A percentile compares a stretch with the other conserved stretches of the same genome.
These are phyloP conservation scores for Clarias gariepinus DNA, from an alignment of 2,113 vertebrate genomes.

Conservation along the genomic window DNA sequence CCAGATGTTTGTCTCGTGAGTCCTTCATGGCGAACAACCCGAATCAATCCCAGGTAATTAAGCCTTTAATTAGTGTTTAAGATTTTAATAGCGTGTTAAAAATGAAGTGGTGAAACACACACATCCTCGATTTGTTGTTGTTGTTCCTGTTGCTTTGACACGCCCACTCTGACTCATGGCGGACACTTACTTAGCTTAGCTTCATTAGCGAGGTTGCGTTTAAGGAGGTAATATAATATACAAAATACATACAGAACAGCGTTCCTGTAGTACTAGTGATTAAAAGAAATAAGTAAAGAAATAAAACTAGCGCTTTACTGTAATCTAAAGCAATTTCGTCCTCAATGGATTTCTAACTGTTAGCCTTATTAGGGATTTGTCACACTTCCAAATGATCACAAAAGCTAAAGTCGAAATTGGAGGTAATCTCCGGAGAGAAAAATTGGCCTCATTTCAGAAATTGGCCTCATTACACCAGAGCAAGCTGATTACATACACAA, in stretches of 20 bases:
- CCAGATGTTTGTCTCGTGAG: not conserved
- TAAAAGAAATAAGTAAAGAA: not conserved
- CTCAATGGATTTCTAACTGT: not conserved
- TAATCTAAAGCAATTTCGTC: not conserved
- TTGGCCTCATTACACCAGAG: conserved; percentile 19
- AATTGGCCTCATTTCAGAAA: conserved; percentile 46
- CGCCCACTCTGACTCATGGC: not conserved
- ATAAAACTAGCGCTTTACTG: not conserved
- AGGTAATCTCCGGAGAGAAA: conserved; percentile 37
- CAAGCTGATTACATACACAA: conserved; percentile 19
- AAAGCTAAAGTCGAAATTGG: conserved; percentile 49
- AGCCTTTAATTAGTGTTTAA: not conserved
- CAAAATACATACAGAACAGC: not conserved
- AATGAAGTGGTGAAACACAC: not conserved
- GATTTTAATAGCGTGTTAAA: not conserved
- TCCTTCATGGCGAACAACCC: not conserved
- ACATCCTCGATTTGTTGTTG: not conserved
- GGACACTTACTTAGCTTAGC: not conserved
- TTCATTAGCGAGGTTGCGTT: not conserved
- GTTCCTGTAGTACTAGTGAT: not conserved
- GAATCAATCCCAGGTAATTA: not conserved
- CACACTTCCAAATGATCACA: conserved; percentile 48
- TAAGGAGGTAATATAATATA: not conserved
- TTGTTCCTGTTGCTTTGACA: not conserved
- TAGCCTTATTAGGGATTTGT: conserved; percentile 51